Percentiles rank a stretch among this genome's conserved stretches.
These are phyloP conservation scores for Coracopsis vasa DNA, from an alignment of 2,113 vertebrate species.

Conservation along the genomic window DNA sequence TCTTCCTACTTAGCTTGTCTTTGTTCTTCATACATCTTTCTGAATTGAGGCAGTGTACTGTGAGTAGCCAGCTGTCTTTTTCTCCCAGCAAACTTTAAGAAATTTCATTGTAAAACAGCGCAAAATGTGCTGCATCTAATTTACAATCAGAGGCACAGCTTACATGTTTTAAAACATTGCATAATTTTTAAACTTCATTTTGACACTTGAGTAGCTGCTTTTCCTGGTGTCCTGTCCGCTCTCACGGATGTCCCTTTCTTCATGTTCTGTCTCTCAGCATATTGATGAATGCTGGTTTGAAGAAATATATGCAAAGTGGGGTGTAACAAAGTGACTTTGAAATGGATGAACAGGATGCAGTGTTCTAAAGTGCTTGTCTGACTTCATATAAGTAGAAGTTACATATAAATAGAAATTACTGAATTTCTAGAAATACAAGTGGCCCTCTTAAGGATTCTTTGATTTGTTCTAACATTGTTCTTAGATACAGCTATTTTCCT, in stretches of 20 bases:
- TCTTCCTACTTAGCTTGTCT: neutral
- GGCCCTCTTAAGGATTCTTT: neutral
- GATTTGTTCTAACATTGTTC: neutral
- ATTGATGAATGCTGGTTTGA: neutral
- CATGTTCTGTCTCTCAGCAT: neutral
- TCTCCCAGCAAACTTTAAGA: neutral
- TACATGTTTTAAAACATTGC: neutral
- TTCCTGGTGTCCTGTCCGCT: neutral
- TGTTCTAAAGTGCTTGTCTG: neutral
- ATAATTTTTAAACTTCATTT: neutral
- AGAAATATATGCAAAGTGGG: neutral
- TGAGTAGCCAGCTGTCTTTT: neutral
- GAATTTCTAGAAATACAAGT: neutral
- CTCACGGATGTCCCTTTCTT: neutral
- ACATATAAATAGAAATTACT: neutral
- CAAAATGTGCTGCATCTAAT: neutral
- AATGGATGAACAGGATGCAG: neutral
- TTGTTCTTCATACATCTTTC: neutral
- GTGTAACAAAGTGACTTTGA: neutral
- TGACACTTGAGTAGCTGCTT: neutral
- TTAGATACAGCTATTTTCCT: slow-evolving; percentile 93
- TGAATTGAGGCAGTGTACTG: neutral
- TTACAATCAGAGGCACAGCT: neutral
- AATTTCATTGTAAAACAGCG: neutral
- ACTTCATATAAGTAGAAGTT: neutral